Evolutionary conservation across 2,797 vertebrate species (phyloP), one percentile per base, ranked within the genome.

Genomic region (Melanotaenia trifasciata): DNA sequence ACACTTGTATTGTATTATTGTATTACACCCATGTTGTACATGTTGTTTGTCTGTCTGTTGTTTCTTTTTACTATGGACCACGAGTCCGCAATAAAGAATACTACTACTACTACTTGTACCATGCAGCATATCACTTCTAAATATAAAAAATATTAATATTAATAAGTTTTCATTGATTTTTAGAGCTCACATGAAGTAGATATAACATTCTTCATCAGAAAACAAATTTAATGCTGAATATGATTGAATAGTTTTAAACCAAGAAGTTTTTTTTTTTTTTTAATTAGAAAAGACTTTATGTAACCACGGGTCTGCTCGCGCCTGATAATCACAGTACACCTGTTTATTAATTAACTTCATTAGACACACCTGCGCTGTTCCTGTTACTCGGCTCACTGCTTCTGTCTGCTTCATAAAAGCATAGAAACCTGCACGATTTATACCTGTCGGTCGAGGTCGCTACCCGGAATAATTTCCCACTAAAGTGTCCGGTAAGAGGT

Each of bases 301-400:
- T 57, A 56, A 12, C 13, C 61, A 24, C 70, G 65, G 69, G 69
- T 76, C 5, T 47, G 3, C 45, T n/a, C 67, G 50, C 20, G 1
- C 59, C 32, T 30, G 26, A 9, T 10, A 24, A 4, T 33, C 30
- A 22, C 26, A 24, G 9, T 58, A 43, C 38, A 7, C 35, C 45
- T 51, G 7, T 12, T 5, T 10, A 7, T 4, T 62, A 16, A 76
- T 78, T 67, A 40, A 28, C 36, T 30, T 40, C 0, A 81, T 58
- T 56, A 47, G n/a, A 67, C 0, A 24, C 69, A 80, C 73, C 66
- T 80, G 81, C 54, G 56, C 28, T 14, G 30, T 26, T 30, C 4
- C 36, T 30, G 22, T 30, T 14, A 28, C 8, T n/a, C 13, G 14
- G 26, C 53, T 56, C 14, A 26, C 14, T 30, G 53, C 53, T 3